A percentile compares a stretch with the other conserved stretches of the same genome.
phyloP scores from a whole-genome alignment of 2,797 vertebrate species.

The Menidia menidia region DNA sequence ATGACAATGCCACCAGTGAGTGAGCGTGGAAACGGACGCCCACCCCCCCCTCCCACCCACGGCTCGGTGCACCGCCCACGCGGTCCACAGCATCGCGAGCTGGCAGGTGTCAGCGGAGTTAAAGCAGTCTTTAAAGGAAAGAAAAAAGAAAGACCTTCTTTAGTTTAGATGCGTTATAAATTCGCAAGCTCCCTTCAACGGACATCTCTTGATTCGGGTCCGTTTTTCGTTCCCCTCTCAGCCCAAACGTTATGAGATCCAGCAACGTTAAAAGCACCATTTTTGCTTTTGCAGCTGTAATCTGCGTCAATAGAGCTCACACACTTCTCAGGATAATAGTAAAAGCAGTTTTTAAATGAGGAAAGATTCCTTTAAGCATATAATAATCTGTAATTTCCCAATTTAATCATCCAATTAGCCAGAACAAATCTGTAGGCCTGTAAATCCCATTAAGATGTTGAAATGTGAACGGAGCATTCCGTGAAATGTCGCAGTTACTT shows the following conservation, averaged over 20 bases:
- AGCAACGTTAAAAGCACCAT: background rate
- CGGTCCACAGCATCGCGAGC: constrained; percentile 50
- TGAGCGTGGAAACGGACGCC: constrained; percentile 57
- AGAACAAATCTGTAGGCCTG: background rate
- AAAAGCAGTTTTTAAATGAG: no score
- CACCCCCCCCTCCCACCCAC: constrained; percentile 54
- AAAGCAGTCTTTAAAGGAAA: constrained; percentile 11
- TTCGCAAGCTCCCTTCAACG: constrained; percentile 21
- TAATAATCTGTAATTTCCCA: no score
- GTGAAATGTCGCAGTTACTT: background rate
- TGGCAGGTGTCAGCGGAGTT: constrained; percentile 59
- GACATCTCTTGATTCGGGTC: background rate
- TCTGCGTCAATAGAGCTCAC: no score
- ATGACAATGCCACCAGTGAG: constrained; percentile 86
- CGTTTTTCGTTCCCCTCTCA: background rate
- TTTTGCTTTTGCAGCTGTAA: background rate
- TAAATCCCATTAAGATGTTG: background rate
- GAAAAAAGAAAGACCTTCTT: background rate
- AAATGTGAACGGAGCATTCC: background rate
- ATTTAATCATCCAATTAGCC: no score
- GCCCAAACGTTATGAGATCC: background rate
- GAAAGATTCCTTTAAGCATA: no score
- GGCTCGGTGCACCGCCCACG: constrained; percentile 71
- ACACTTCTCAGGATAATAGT: no score
- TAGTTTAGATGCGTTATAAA: background rate